These are phyloP conservation scores for Rhamphomyia laevipes DNA, from an alignment of 2,888 invertebrate genomes.

Conservation along the genomic window DNA sequence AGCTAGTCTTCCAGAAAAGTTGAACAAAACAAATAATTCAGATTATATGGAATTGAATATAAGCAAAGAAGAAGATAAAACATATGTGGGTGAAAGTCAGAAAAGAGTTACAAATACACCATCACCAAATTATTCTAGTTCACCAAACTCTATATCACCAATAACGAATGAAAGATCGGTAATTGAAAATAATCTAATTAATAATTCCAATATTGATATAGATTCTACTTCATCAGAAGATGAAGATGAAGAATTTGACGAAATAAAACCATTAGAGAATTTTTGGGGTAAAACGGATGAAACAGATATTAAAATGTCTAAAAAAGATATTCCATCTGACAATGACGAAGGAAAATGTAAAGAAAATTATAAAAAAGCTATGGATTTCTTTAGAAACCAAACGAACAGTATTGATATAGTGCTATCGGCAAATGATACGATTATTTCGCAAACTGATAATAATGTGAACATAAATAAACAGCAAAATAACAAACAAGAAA, in stretches of 20 bases:
- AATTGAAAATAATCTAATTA: too few species aligned
- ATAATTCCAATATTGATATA: too few species aligned
- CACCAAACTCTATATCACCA: neutral
- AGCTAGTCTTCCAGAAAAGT: constrained; percentile 25
- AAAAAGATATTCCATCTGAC: too few species aligned
- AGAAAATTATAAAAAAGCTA: too few species aligned
- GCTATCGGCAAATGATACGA: neutral
- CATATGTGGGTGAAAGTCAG: constrained; percentile 23
- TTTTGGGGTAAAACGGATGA: too few species aligned
- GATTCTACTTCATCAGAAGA: too few species aligned
- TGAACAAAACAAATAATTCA: constrained; percentile 25
- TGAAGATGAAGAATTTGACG: too few species aligned
- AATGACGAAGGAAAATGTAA: too few species aligned
- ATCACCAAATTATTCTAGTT: constrained; percentile 18
- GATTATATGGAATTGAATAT: constrained; percentile 23
- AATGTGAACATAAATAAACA: neutral
- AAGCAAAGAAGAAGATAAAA: constrained; percentile 23
- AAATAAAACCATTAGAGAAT: too few species aligned
- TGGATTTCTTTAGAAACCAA: too few species aligned
- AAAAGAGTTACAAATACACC: constrained; percentile 24
- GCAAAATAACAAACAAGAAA: neutral
- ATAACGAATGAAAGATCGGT: neutral
- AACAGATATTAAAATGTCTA: too few species aligned
- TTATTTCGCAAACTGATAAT: neutral
- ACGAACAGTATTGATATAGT: too few species aligned